phyloP scores from a whole-genome alignment of 2,888 invertebrate genomes.

The Heliconius ismenius region DNA sequence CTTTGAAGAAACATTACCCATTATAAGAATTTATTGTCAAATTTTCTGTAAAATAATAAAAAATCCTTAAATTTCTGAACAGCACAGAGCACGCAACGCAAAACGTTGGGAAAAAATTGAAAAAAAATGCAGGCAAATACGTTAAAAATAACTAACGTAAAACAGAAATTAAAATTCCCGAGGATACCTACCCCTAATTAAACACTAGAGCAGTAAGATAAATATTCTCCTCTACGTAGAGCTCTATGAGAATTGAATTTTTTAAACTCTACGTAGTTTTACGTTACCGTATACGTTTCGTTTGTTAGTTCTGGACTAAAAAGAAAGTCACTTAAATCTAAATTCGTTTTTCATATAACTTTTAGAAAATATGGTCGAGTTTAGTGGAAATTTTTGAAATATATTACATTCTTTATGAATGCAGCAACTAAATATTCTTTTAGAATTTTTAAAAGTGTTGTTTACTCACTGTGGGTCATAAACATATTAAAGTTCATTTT shows the following conservation, averaged over 20 bases:
- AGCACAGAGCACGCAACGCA: not conserved
- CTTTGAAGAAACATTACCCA: not conserved
- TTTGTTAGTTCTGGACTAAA: slow-evolving; percentile 16
- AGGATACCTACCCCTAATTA: slow-evolving; percentile 21
- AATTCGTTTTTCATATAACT: slow-evolving; percentile 11
- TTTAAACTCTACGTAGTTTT: slow-evolving; percentile 14
- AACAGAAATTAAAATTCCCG: slow-evolving; percentile 16
- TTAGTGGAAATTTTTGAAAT: not conserved
- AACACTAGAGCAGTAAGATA: slow-evolving; percentile 24
- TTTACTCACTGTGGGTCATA: not conserved
- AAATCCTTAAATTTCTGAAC: not conserved
- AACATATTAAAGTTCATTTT: too few relatives aligned
- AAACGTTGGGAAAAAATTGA: not conserved
- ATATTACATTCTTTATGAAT: slow-evolving; percentile 5
- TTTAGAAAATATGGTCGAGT: slow-evolving; percentile 12
- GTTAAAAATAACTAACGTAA: not conserved
- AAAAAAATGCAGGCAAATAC: slow-evolving; percentile 12
- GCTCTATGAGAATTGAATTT: slow-evolving; percentile 24
- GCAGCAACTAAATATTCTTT: not conserved
- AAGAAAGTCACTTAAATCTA: slow-evolving; percentile 20
- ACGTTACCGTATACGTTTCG: slow-evolving; percentile 15
- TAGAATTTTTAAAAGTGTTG: not conserved
- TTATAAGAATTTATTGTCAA: not conserved
- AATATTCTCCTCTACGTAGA: slow-evolving; percentile 11
- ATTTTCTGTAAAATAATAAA: not conserved